These are phyloP conservation scores for Bombus balteatus DNA, from an alignment of 1,140 invertebrate species.

Conservation along the genomic window DNA sequence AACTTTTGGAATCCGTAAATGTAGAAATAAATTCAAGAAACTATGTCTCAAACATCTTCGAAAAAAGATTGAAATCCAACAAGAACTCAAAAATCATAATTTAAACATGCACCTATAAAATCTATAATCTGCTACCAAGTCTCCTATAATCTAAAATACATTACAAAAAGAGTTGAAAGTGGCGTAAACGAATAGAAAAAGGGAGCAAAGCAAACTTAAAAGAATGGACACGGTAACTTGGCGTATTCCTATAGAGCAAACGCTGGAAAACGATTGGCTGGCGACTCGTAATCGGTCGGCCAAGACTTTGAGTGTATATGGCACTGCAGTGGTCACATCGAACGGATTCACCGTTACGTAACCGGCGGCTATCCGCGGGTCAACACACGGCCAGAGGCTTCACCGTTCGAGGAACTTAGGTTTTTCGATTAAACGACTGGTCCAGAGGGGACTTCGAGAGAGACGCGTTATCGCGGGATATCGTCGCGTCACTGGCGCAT, in stretches of 20 bases:
- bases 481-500: constrained; percentile 2
- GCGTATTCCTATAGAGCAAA: constrained; percentile 54
- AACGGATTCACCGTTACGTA: constrained; percentile 77
- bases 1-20: no score
- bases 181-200: background rate
- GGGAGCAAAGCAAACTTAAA: background rate
- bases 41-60: no score
- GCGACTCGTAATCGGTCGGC: constrained; percentile 62
- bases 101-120: background rate
- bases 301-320: constrained; percentile 64
- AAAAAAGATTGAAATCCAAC: no score
- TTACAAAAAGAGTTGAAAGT: background rate
- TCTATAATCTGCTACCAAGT: no score
- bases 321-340: constrained; percentile 68
- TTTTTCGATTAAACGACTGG: constrained; percentile 67
- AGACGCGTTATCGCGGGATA: constrained; percentile 30
- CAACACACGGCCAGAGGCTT: constrained; percentile 65
- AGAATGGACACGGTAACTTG: constrained; percentile 39
- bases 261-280: constrained; percentile 61
- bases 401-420: constrained; percentile 58
- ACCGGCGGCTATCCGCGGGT: constrained; percentile 69
- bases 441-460: constrained; percentile 39
- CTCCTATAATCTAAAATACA: background rate
- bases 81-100: no score
- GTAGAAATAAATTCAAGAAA: no score